Conservation (phyloP, 1,140 invertebrate species). For the Tenebrio molitor region DNA sequence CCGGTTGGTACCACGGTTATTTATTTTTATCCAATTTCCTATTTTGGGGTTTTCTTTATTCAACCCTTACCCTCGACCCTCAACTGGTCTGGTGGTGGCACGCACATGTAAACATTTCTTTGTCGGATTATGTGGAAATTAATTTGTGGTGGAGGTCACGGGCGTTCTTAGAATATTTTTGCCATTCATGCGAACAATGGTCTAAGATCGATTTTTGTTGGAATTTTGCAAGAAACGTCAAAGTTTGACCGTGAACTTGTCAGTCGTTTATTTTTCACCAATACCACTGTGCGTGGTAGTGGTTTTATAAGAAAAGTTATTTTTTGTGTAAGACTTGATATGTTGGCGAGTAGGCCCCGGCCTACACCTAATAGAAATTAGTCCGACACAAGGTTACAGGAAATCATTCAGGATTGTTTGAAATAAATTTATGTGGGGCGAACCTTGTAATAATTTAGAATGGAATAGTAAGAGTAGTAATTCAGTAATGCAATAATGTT, state of each 20-base stretch:
- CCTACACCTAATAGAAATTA: slow-evolving; percentile 7
- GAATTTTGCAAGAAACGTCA: slow-evolving; percentile 7
- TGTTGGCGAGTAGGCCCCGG: slow-evolving; percentile 6
- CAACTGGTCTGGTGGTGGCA: neutral
- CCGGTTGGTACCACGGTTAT: neutral
- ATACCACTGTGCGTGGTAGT: neutral
- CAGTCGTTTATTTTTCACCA: neutral
- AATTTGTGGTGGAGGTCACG: slow-evolving; percentile 4
- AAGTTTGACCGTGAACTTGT: slow-evolving; percentile 24
- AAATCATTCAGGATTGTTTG: slow-evolving; percentile 1
- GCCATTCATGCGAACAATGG: neutral
- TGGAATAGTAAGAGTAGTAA: slow-evolving; percentile 19
- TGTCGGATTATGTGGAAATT: too few relatives aligned
- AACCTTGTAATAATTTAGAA: neutral
- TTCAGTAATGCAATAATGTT: slow-evolving; percentile 16
- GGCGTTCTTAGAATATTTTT: slow-evolving; percentile 7
- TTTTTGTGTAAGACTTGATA: neutral
- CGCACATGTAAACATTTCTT: slow-evolving; percentile 31
- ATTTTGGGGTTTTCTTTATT: neutral
- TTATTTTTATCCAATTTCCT: neutral
- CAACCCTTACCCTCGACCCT: neutral
- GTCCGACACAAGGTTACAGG: slow-evolving; percentile 14
- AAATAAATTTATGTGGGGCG: neutral
- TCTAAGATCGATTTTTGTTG: neutral
- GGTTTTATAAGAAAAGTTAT: neutral